Base-by-base conservation (phyloP, 92 coral and sea anemone species). In the Zoanthus solanderi region DNA sequence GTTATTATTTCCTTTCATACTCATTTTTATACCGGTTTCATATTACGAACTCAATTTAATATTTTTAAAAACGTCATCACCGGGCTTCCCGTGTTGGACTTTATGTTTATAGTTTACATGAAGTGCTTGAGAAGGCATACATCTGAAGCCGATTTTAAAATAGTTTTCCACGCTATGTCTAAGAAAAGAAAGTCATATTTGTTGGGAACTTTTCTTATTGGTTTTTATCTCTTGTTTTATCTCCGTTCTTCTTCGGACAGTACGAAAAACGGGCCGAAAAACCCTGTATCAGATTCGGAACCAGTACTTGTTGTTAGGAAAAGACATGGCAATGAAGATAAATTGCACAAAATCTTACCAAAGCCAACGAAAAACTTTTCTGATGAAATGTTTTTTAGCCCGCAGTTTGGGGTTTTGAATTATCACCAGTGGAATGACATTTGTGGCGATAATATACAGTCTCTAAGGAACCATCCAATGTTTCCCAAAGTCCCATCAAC, bases 401-500 rank as follows among this genome's bases (percentile, higher is more conserved):
- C 15, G 28, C 63, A 23, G 54, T 54, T 47, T 15, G 94, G 88
- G 11, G 32, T 53, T 48, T 79, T 96, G 37, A 95, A 96, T 84
- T 91, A 95, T 13, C 98, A 94, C 46, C 61, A 84, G 42, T 96
- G 99, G 99, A 74, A 47, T 30, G 93, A 93, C 14, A 72, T 96
- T 52, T 96, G 99, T 82, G 98, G 98, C 68, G 66, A 88, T 7
- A 84, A 90, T 11, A 42, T 96, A 52, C 76, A 87, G 45, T 88
- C 95, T 58, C 81, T 93, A 4, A 93, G 84, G 68, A 88, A 93
- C 34, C 88, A 86, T 60, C 95, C 96, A 7, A 78, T 90, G 13
- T 96, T 96, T 83, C 99, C 99, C 7, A 90, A 95, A 44, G 90
- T 90, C 2, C 99, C 99, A 48, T 79, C 98, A 7, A 57, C 88